Conservation (phyloP, 2,888 invertebrate genomes). For the Phengaris alcon region DNA sequence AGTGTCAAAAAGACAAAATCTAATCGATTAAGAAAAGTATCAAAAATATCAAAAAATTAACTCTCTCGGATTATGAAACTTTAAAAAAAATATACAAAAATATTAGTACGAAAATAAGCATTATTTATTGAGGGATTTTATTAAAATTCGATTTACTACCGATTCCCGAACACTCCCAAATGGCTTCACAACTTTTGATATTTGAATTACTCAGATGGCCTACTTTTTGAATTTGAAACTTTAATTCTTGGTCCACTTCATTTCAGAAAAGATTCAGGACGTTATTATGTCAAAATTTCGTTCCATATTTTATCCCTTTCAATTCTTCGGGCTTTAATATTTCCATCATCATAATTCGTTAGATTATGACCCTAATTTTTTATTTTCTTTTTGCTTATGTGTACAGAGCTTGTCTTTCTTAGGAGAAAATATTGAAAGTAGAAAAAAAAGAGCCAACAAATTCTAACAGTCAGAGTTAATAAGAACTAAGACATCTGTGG, state of each 20-base stretch:
- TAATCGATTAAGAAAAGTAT: no score
- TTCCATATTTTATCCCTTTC: conserved; percentile 6
- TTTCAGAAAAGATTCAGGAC: neutral
- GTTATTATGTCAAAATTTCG: conserved; percentile 20
- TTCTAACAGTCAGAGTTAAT: neutral
- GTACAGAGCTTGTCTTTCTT: neutral
- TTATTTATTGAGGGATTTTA: conserved; percentile 3
- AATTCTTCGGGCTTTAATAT: conserved; percentile 1
- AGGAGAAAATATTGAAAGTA: neutral
- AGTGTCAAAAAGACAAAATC: neutral
- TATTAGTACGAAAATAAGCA: neutral
- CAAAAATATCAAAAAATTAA: neutral
- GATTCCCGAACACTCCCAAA: neutral
- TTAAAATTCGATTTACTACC: conserved; percentile 4
- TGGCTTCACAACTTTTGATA: conserved; percentile 24
- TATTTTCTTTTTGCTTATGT: neutral
- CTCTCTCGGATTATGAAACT: neutral
- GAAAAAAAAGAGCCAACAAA: neutral
- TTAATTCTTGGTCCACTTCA: conserved; percentile 22
- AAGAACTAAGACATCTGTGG: no score
- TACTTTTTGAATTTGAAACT: conserved; percentile 22
- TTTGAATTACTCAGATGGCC: conserved; percentile 23
- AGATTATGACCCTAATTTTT: conserved; percentile 5
- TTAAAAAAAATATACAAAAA: neutral
- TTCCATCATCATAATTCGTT: neutral